Evolutionary conservation across 2,888 invertebrate genomes (phyloP), one percentile per base, ranked within the genome.

Genomic region (Dione vanillae): DNA sequence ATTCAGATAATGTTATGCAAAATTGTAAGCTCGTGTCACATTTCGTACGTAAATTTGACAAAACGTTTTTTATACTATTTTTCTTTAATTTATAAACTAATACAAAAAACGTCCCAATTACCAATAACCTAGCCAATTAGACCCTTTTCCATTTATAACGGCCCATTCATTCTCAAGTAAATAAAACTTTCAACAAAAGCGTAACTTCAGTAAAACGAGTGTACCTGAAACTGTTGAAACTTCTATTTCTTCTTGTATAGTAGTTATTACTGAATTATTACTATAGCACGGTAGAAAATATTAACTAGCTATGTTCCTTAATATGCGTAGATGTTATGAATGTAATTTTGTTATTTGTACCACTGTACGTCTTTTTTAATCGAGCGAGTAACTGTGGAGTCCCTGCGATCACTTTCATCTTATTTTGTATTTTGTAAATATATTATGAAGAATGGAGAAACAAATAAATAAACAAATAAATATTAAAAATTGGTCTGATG

Each of bases 371-470:
- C 71, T 74, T 77, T 77, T 73, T 76, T 74, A 73, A 74, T 73
- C 70, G 64, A 74, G 76, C 70, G 67, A 68, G 72, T 73, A 27
- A 27, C 49, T 16, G 19, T 1, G 11, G 69, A 65, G 72, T 73
- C 67, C 74, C 72, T 40, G 52, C 54, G 75, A 72, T 74, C 74
- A 76, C 76, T 75, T 72, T 77, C 56, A 77, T 79, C 79, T 82
- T 80, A 47, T 81, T 85, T 89, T 87, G 84, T 86, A 87, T 87
- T 90, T 90, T 93, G 92, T 93, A 92, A 87, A 93, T 92, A 92
- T 80, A 89, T 84, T 87, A 85, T 89, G 87, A 85, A 76, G 85
- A 84, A 82, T 84, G 82, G 85, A 83, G 77, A n/a, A n/a, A n/a
- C n/a, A n/a, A n/a, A n/a, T n/a, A n/a, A n/a, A 88, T 85, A 86